Base-by-base conservation (phyloP, 2,888 invertebrate genomes). In the Bombyx huttoni region DNA sequence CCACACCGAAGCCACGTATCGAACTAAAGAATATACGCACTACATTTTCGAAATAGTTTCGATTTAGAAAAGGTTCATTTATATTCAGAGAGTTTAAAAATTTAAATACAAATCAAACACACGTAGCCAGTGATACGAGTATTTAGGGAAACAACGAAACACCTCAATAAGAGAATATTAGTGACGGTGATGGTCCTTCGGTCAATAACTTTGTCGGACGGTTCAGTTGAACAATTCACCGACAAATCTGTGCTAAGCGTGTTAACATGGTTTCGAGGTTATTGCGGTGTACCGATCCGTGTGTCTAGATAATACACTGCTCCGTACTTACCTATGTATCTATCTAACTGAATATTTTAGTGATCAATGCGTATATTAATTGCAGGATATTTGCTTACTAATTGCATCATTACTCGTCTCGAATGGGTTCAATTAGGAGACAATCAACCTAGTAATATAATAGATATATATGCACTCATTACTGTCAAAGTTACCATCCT, bases 221-320 rank as follows among this genome's bases (percentile, higher is more conserved):
- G 71, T 65, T 67, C 73, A 76, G 68, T 73, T 78, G 70, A 76
- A 76, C 80, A 79, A 83, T 85, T 85, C 83, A 81, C 79, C 77
- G 75, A 73, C 78, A 81, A 85, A 85, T 82, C 82, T 81, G 76
- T 64, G 74, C 67, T 78, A 78, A 81, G 78, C 80, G 73, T 78
- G 83, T 84, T 82, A 84, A 85, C 82, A 85, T 73, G 72, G 77
- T 74, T 78, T 65, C 64, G 62, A 72, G 79, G 78, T 72, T 80
- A 80, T 78, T 83, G 81, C 73, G 78, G 78, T 78, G 70, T 70
- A 72, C 75, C 71, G 68, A 73, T 67, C 70, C 74, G 65, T 76
- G 67, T 70, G 68, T 68, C 65, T 65, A 56, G 57, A 50, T 55
- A 59, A 53, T 60, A 56, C 58, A 58, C 52, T 52, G 55, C 58